Evolutionary conservation across 1,140 invertebrate genomes (phyloP), one percentile per base, ranked within the genome.

Genomic region (Linepithema humile): DNA sequence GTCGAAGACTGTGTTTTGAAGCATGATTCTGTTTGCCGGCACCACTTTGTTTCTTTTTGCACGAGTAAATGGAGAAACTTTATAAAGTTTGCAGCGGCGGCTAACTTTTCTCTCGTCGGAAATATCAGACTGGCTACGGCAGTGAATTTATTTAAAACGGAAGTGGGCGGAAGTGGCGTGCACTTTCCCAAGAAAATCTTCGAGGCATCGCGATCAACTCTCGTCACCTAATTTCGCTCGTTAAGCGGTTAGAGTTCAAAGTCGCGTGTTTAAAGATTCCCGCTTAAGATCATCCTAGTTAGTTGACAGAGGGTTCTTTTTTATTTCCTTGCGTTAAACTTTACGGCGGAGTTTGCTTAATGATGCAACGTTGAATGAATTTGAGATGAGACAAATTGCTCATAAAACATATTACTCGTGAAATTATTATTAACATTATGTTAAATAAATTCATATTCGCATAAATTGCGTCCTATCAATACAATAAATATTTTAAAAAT

Each of bases 1-100:
- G 85, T 88, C 86, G 86, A 57, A 48, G 74, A 87, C 67, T 75
- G 69, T 67, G 73, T 88, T 88, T 88, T 87, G 64, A 82, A 72
- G 70, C 83, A 82, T 84, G 86, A 88, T 88, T 88, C 84, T 88
- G 87, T 88, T 88, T 88, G 86, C 75, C 70, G 55, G 82, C 48
- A 29, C 67, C 53, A 85, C 83, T 85, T 82, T 83, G 75, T 78
- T 73, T 83, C 74, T 88, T 88, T 88, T 88, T 85, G 70, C 69
- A 40, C 60, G 48, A 55, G 75, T 86, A 89, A 86, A 86, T 88
- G 87, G 85, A 83, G 87, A 86, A 89, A 89, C 83, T 89, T 89
- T 82, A 62, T 73, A 82, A 89, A 89, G 67, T 89, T 89, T 62
- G 85, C 62, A 48, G 40, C 74, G 62, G 40, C 84, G 73, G 67